Conservation (phyloP, 2,888 invertebrate genomes). For the Zhengitettix transpicula region DNA sequence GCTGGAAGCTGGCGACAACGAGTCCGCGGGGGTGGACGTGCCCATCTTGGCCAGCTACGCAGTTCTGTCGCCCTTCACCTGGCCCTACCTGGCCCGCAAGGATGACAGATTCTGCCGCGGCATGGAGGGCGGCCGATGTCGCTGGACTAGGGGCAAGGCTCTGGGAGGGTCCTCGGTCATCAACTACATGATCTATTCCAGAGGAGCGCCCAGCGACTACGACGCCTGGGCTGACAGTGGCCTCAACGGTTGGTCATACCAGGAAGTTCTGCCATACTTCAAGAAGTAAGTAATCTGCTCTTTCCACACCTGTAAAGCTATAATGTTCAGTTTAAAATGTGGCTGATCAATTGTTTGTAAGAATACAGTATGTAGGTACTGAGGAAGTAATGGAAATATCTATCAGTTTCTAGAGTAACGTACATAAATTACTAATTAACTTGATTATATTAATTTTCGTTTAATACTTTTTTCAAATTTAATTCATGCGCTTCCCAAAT, state of each 20-base stretch:
- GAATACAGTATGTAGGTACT: too few relatives aligned
- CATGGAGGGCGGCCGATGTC: neutral
- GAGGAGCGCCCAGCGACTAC: conserved; percentile 68
- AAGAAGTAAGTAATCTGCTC: conserved; percentile 32
- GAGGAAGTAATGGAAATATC: too few relatives aligned
- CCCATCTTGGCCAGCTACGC: neutral
- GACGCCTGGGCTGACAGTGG: conserved; percentile 67
- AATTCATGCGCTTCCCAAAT: too few relatives aligned
- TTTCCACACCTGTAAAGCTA: too few relatives aligned
- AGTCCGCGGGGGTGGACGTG: neutral
- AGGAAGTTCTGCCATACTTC: conserved; percentile 58
- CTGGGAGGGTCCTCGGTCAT: conserved; percentile 59
- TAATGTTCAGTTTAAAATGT: too few relatives aligned
- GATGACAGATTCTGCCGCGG: neutral
- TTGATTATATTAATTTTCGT: too few relatives aligned
- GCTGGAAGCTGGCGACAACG: conserved; percentile 2
- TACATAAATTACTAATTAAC: too few relatives aligned
- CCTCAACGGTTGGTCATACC: conserved; percentile 65
- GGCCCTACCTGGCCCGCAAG: conserved; percentile 1
- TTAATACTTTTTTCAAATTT: too few relatives aligned
- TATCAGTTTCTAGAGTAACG: too few relatives aligned
- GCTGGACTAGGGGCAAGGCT: neutral
- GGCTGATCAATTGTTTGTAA: too few relatives aligned
- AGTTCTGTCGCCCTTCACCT: neutral
- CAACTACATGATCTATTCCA: conserved; percentile 69